Evolutionary conservation across 53 echinoderm and acorn worm genomes (phyloP), one percentile per base, ranked within the genome.

Genomic region (Holothuria leucospilota): DNA sequence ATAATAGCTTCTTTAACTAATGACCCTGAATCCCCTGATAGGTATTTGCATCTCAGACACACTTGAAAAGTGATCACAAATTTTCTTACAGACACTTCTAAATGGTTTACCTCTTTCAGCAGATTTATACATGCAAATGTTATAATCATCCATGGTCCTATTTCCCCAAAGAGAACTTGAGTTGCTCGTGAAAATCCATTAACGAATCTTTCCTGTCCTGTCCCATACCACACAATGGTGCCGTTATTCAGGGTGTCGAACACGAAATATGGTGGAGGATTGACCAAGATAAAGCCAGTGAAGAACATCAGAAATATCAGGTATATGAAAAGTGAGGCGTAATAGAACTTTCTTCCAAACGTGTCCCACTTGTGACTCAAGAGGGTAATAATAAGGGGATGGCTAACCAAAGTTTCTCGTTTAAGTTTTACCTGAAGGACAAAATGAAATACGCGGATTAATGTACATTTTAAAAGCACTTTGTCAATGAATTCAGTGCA

Each of bases 271-370:
- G 92, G 89, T 6, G 96, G 93, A 29, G 96, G 96, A 70, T 91
- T 96, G 68, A 89, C 86, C 7, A 89, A 30, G 14, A 93, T 83
- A 79, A 90, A 96, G 34, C 93, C 96, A 24, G 96, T 96, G 80
- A 96, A 78, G 38, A 96, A 85, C 29, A 87, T 52, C 39, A 96
- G 77, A 86, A 93, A 93, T 21, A 86, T 29, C 10, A 86, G 59
- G 74, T 92, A 93, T 83, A 93, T 87, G 58, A 92, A 24, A 38
- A 96, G 88, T 25, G 91, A 93, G 10, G 83, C 46, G 86, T 93
- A 96, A 92, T 96, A 96, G 91, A 96, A 91, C 84, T 89, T 69
- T 21, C 96, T 82, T 14, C 93, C 93, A n/a, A 93, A 96, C 73
- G 85, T 87, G 69, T 85, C 86, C 96, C 96, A 96, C 80, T 96